Conservation (phyloP, 2,797 vertebrate species). For the Characodon lateralis region DNA sequence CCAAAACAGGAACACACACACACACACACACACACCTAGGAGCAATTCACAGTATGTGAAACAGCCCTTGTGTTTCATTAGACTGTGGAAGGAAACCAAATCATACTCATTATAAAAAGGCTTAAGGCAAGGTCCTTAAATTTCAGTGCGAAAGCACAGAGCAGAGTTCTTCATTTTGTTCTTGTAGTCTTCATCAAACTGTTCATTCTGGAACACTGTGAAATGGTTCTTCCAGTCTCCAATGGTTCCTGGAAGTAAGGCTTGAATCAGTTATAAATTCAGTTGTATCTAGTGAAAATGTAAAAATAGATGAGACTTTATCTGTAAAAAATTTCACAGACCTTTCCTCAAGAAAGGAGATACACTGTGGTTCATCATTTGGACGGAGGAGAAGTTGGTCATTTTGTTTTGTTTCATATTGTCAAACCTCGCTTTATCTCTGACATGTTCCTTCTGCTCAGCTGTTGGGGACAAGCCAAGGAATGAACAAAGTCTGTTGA, state of each 20-base stretch:
- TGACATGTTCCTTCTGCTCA: slow-evolving; percentile 71
- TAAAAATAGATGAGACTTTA: background rate
- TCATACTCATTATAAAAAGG: background rate
- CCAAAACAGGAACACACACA: too few species aligned
- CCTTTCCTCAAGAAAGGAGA: slow-evolving; percentile 93
- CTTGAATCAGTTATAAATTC: background rate
- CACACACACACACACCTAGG: background rate
- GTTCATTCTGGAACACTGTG: slow-evolving; percentile 62
- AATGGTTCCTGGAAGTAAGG: slow-evolving; percentile 63
- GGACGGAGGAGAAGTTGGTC: slow-evolving; percentile 77
- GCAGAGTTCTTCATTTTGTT: slow-evolving; percentile 57
- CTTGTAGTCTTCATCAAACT: slow-evolving; percentile 69
- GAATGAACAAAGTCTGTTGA: slow-evolving; percentile 80
- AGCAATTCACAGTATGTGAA: background rate
- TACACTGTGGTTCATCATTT: slow-evolving; percentile 75
- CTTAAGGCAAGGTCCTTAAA: slow-evolving; percentile 11
- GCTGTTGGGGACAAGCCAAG: slow-evolving; percentile 73
- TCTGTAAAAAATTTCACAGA: slow-evolving; percentile 39
- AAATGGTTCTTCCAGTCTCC: slow-evolving; percentile 79
- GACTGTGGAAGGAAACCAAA: background rate
- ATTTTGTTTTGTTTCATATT: slow-evolving; percentile 85
- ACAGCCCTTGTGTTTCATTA: background rate
- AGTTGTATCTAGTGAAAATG: background rate
- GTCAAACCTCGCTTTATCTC: slow-evolving; percentile 74
- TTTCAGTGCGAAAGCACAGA: slow-evolving; percentile 41